Evolutionary conservation across 2,113 vertebrate species (phyloP).

Genomic region (Paracanthobrama guichenoti): DNA sequence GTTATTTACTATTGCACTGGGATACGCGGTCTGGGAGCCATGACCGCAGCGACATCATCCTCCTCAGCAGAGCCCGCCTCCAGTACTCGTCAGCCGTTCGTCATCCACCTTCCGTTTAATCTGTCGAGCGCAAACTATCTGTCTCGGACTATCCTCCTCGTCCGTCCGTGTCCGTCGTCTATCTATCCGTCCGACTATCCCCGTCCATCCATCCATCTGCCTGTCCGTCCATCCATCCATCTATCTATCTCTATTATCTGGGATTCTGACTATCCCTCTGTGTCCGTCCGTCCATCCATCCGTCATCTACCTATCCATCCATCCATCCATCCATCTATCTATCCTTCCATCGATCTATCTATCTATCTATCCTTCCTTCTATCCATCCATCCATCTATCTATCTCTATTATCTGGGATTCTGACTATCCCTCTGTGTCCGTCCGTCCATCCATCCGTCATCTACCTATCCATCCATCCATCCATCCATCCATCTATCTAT

Average conservation of each 20-base stretch:
- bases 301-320: too few species aligned
- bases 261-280: too few species aligned
- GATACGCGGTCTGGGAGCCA: constrained; percentile 13
- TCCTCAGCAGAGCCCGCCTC: constrained; percentile 8
- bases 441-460: too few species aligned
- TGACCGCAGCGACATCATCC: background rate
- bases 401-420: too few species aligned
- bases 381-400: too few species aligned
- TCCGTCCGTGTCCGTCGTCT: background rate
- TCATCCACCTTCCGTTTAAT: background rate
- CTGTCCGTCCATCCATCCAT: background rate
- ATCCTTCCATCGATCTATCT: background rate
- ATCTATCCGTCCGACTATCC: background rate
- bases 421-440: too few species aligned
- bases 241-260: background rate
- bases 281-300: too few species aligned
- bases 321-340: too few species aligned
- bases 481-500: background rate
- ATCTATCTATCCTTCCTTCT: background rate
- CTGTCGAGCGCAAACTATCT: background rate
- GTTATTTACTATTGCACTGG: background rate
- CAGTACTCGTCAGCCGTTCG: background rate
- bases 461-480: too few species aligned
- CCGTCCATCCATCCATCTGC: background rate
- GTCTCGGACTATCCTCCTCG: too few species aligned